Evolutionary conservation across 2,888 invertebrate species (phyloP).

Genomic region (Brachyptera putata): DNA sequence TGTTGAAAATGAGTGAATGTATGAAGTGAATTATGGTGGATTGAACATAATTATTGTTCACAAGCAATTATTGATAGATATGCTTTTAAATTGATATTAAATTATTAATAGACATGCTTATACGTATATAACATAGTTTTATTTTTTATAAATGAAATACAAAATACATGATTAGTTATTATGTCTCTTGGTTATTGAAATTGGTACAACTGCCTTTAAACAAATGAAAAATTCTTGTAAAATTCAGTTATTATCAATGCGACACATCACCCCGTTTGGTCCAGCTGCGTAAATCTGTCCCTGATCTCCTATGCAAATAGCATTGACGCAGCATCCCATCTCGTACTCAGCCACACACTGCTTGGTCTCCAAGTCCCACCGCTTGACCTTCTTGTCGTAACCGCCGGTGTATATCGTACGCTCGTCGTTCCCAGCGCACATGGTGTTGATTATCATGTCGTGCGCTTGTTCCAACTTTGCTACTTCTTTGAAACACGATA

Average conservation of each 20-base stretch:
- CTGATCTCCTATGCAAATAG: conserved; percentile 44
- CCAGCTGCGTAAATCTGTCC: conserved; percentile 54
- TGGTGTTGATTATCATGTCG: conserved; percentile 40
- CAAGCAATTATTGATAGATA: too few species aligned
- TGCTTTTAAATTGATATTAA: too few species aligned
- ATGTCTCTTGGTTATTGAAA: too few species aligned
- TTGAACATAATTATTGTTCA: too few species aligned
- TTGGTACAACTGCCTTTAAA: too few species aligned
- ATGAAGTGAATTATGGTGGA: too few species aligned
- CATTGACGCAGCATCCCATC: conserved; percentile 45
- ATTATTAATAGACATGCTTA: too few species aligned
- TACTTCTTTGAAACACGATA: conserved; percentile 49
- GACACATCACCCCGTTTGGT: conserved; percentile 52
- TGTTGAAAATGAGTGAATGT: too few species aligned
- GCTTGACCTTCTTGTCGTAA: conserved; percentile 48
- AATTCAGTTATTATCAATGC: conserved; percentile 40
- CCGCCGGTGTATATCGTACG: conserved; percentile 45
- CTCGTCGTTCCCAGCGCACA: conserved; percentile 40
- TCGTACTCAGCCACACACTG: conserved; percentile 38
- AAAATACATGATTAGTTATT: too few species aligned
- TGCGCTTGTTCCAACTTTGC: conserved; percentile 47
- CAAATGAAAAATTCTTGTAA: too few species aligned
- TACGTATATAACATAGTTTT: too few species aligned
- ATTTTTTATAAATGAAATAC: too few species aligned
- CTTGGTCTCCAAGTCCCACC: conserved; percentile 44